A percentile compares a stretch with the other conserved stretches of the same genome.
Evolutionary conservation across 2,888 invertebrate genomes (phyloP).

Genomic region (Gnatocerus cornutus): DNA sequence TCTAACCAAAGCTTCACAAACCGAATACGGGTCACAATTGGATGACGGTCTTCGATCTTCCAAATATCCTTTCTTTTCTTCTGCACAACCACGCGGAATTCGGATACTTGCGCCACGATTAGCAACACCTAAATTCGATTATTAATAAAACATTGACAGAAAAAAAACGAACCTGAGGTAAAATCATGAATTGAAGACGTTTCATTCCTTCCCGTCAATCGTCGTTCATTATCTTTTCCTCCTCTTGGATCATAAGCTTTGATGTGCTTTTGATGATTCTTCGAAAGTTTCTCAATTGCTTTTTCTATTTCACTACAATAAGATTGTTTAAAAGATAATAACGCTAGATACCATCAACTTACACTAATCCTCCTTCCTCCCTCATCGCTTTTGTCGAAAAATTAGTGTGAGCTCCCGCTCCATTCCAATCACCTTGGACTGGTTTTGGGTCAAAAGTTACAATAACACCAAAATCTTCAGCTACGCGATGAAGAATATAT

Average conservation of each 20-base stretch:
- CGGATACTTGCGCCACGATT: conserved; percentile 96
- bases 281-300: conserved; percentile 95
- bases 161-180: conserved; percentile 57
- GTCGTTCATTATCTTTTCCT: conserved; percentile 96
- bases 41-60: conserved; percentile 96
- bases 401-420: conserved; percentile 97
- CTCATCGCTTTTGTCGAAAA: conserved; percentile 96
- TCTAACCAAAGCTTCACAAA: conserved; percentile 88
- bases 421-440: conserved; percentile 92
- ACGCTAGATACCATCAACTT: too few relatives aligned
- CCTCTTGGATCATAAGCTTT: conserved; percentile 96
- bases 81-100: conserved; percentile 92
- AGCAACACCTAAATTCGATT: conserved; percentile 74
- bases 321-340: too few relatives aligned
- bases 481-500: conserved; percentile 89
- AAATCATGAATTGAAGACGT: conserved; percentile 98
- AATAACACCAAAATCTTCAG: conserved; percentile 92
- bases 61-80: conserved; percentile 93
- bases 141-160: neutral
- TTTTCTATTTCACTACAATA: conserved; percentile 89
- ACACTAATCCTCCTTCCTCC: conserved; percentile 89
- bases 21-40: conserved; percentile 94
- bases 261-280: conserved; percentile 94
- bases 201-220: conserved; percentile 95
- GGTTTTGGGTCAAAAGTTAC: conserved; percentile 86